Evolutionary conservation across 2,888 invertebrate genomes (phyloP), one percentile per base, ranked within the genome.

Genomic region (Meghimatium bilineatum): DNA sequence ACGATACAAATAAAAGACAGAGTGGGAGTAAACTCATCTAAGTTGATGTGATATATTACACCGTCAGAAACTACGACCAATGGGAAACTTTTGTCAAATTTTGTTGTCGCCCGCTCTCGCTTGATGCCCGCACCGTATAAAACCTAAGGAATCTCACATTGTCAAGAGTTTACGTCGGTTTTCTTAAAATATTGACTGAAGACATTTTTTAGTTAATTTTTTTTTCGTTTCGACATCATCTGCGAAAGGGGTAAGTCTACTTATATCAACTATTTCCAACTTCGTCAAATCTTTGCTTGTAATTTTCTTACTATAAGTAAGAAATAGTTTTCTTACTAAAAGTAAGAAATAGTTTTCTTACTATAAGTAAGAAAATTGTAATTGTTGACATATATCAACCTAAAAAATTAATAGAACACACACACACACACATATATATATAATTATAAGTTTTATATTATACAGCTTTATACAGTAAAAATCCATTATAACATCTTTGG

Each of bases 161-260:
- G 12, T n/a, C n/a, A n/a, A 49, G 44, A 44, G 32, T 66, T n/a
- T 32, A 14, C 44, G 72, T 72, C 72, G 44, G n/a, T 72, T 72
- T 44, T 72, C n/a, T 72, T n/a, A n/a, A 72, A 44, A 38, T 44
- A 72, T 26, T 66, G 32, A 14, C 44, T 26, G n/a, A 72, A 38
- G n/a, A 72, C 38, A 44, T 3, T 34, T 72, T 72, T 72, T 72
- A 72, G 72, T 72, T 71, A 36, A 49, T 36, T 72, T n/a, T 44
- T 44, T 44, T 72, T 72, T 72, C 72, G 72, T 72, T 72, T 72
- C 72, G 72, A 29, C 26, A 44, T n/a, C 38, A n/a, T 44, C 38
- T 44, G 44, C 44, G 44, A 44, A 72, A 69, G 38, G 72, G 72
- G 72, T 72, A 72, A 72, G 72, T 2, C 10, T 14, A 2, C 20